Base-by-base conservation (phyloP, 2,113 vertebrate species). In the Oxygymnocypris stewartii region DNA sequence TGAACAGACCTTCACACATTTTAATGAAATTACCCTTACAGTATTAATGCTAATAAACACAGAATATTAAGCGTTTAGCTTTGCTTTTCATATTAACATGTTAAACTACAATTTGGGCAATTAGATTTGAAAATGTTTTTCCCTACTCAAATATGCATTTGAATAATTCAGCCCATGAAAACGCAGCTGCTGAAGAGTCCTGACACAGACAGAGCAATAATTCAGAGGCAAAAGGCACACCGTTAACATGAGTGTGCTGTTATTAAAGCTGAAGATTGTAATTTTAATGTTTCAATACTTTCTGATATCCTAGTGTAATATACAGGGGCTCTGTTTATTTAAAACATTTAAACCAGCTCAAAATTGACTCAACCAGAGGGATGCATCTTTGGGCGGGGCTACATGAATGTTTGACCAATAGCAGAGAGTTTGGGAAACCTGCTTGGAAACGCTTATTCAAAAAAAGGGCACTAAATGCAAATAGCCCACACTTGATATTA, bases 161-260 rank as follows among this genome's bases (percentile, higher is more conserved):
- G 11, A 79, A 80, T 63, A 80, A 80, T 80, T 59, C 23, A n/a
- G 57, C n/a, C 78, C 23, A 44, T 44, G 35, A 80, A 80, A 47
- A 74, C 0, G 37, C 25, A 61, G 54, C 78, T 42, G 31, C 20
- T 61, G 20, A 61, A 79, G 35, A 57, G 54, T 79, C n/a, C 31
- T 59, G 78, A 79, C 20, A 79, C 31, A 59, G 57, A 42, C 20
- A 25, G 11, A 47, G 42, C 78, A 80, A 40, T 6, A 42, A 14
- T 80, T 80, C 23, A 61, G 4, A 42, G 4, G 42, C 35, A 42
- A 61, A 37, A 74, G 23, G 40, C 71, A 47, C 23, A 47, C n/a
- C 40, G 25, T 28, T 75, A 75, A 75, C 42, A 75, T 1, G 6
- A 47, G 23, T 47, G 73, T 75, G 40, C 23, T 75, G 47, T 25